A percentile compares a stretch with the other conserved stretches of the same genome.
phyloP scores from a whole-genome alignment of 2,113 vertebrate species.

The Nibea coibor region DNA sequence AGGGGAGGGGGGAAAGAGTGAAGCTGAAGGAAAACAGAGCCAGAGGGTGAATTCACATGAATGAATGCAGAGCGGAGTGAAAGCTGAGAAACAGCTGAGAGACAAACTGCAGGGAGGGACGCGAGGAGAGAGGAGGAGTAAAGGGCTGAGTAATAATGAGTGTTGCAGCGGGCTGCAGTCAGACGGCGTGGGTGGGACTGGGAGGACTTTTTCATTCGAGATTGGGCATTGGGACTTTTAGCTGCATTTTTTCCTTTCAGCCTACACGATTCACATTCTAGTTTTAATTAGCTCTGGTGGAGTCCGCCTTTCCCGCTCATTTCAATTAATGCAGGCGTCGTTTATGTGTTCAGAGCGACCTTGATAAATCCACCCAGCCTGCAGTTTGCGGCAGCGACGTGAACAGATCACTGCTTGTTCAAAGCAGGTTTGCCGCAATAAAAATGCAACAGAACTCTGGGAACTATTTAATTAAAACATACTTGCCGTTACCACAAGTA shows the following conservation, averaged over 20 bases:
- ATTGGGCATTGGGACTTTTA: neutral
- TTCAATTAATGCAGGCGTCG: too few species aligned
- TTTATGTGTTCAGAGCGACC: too few species aligned
- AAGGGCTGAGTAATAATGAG: neutral
- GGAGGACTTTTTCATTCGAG: neutral
- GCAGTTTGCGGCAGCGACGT: too few species aligned
- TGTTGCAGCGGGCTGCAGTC: neutral
- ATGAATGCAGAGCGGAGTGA: slow-evolving; percentile 3
- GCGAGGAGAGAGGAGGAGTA: neutral
- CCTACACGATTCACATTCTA: neutral
- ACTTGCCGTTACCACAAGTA: too few species aligned
- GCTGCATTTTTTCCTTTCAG: too few species aligned
- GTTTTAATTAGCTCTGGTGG: neutral
- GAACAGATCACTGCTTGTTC: too few species aligned
- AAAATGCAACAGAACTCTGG: too few species aligned
- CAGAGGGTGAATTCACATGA: slow-evolving; percentile 44
- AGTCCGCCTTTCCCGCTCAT: neutral
- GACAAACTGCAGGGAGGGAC: neutral
- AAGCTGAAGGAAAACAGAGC: slow-evolving; percentile 25
- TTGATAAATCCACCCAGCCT: too few species aligned
- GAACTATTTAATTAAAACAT: too few species aligned
- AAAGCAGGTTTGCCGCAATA: too few species aligned
- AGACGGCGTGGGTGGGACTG: neutral
- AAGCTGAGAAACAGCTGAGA: slow-evolving; percentile 15
- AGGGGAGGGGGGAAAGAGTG: neutral